Conservation (phyloP, 2,888 invertebrate species). For the Oligia fasciuncula region DNA sequence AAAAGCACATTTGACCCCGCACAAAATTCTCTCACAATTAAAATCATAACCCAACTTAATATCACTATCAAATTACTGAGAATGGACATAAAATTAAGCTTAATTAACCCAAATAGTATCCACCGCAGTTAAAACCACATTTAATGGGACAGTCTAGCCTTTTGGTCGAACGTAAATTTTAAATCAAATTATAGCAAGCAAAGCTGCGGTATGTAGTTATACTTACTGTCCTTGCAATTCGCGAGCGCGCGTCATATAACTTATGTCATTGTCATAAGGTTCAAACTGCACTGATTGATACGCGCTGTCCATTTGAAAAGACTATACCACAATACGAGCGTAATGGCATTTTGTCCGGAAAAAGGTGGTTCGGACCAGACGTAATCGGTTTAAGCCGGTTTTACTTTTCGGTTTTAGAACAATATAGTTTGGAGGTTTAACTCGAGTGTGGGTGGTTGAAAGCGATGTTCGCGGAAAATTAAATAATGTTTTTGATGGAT, state of each 20-base stretch:
- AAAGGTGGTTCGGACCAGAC: slow-evolving; percentile 42
- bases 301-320: slow-evolving; percentile 2
- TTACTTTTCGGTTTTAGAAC: slow-evolving; percentile 54
- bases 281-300: slow-evolving; percentile 5
- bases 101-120: slow-evolving; percentile 54
- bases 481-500: slow-evolving; percentile 10
- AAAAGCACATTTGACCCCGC: slow-evolving; percentile 20
- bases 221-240: neutral
- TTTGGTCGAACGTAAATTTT: slow-evolving; percentile 49
- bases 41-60: slow-evolving; percentile 46
- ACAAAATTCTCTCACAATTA: slow-evolving; percentile 41
- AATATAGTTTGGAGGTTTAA: slow-evolving; percentile 41
- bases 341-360: slow-evolving; percentile 55
- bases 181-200: slow-evolving; percentile 60
- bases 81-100: slow-evolving; percentile 55
- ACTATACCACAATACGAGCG: slow-evolving; percentile 36
- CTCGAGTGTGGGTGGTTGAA: slow-evolving; percentile 16
- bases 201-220: slow-evolving; percentile 27
- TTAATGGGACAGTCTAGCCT: slow-evolving; percentile 55
- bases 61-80: slow-evolving; percentile 52
- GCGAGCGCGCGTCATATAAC: neutral
- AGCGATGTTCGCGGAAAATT: neutral
- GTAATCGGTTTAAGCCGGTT: slow-evolving; percentile 57
- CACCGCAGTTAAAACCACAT: slow-evolving; percentile 55
- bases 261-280: slow-evolving; percentile 7